Conservation (phyloP, 2,888 invertebrate species). For the Bembecia ichneumoniformis region DNA sequence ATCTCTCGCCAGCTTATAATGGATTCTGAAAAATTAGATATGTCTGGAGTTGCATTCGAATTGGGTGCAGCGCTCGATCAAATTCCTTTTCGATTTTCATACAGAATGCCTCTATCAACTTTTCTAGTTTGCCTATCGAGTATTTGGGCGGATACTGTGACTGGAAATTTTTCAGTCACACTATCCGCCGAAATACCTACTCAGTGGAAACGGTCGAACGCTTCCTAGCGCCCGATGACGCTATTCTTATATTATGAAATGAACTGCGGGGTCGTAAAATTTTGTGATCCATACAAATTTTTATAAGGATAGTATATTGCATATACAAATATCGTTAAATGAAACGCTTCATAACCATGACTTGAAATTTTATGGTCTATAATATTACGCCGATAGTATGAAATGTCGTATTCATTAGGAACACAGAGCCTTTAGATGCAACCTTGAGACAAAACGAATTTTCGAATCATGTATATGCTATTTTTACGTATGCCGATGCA, state of each 20-base stretch:
- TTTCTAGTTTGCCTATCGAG: slow-evolving; percentile 16
- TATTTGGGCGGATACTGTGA: not conserved
- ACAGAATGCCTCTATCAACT: slow-evolving; percentile 38
- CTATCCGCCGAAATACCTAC: too few relatives aligned
- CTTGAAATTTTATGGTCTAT: too few relatives aligned
- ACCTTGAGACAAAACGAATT: too few relatives aligned
- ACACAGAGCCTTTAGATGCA: too few relatives aligned
- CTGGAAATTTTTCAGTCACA: too few relatives aligned
- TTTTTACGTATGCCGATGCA: too few relatives aligned
- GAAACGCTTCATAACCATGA: not conserved
- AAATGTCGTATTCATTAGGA: too few relatives aligned
- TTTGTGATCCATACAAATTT: not conserved
- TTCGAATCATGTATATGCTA: too few relatives aligned
- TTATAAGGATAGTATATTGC: not conserved
- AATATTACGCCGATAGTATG: too few relatives aligned
- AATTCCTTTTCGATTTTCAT: slow-evolving; percentile 36
- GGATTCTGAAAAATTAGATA: slow-evolving; percentile 8
- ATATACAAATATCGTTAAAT: not conserved
- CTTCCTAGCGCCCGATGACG: not conserved
- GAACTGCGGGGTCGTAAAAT: not conserved
- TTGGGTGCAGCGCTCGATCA: slow-evolving; percentile 20
- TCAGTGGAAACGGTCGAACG: not conserved
- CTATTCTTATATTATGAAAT: not conserved
- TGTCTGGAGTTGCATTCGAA: slow-evolving; percentile 20
- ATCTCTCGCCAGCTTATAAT: not conserved